Conservation (phyloP, 2,113 vertebrate species). For the Pteronura brasiliensis region DNA sequence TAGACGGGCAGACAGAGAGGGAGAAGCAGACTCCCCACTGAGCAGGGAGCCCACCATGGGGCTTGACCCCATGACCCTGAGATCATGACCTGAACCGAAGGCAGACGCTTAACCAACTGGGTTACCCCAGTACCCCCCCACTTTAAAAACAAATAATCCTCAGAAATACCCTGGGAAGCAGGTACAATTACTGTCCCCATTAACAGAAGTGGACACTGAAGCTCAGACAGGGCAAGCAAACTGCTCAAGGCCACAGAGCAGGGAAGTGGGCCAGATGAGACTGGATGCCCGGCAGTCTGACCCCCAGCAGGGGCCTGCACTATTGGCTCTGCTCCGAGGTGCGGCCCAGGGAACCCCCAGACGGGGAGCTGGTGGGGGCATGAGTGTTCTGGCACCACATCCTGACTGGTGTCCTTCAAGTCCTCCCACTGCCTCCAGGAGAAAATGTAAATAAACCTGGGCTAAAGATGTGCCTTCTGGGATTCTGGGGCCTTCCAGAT, state of each 20-base stretch:
- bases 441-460: not conserved
- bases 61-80: not conserved
- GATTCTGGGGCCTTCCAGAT: not conserved
- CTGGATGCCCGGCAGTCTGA: not conserved
- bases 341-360: not conserved
- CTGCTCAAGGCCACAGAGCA: not conserved
- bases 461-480: not conserved
- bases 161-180: not conserved
- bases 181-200: not conserved
- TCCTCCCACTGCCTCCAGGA: not conserved
- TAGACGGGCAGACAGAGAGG: not conserved
- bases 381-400: not conserved
- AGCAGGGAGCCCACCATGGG: not conserved
- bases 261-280: not conserved
- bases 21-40: not conserved
- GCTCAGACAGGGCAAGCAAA: not conserved
- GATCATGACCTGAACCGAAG: not conserved
- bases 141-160: not conserved
- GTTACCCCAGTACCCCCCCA: not conserved
- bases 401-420: not conserved
- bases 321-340: not conserved
- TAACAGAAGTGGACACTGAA: not conserved
- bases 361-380: accelerated
- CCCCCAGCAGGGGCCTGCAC: not conserved
- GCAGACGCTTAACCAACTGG: not conserved